phyloP scores from a whole-genome alignment of 2,888 invertebrate species.

The Gnatocerus cornutus region DNA sequence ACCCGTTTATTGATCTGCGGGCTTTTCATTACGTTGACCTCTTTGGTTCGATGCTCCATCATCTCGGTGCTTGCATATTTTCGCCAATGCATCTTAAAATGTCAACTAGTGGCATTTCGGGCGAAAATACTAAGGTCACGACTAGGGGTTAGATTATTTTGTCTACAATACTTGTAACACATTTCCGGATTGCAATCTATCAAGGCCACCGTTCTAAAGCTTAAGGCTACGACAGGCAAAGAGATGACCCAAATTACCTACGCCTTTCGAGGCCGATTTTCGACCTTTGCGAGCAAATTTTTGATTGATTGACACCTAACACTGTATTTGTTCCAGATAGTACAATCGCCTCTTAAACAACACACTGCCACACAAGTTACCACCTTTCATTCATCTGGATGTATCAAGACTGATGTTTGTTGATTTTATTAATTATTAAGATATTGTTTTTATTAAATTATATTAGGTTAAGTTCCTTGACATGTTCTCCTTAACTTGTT shows the following conservation, averaged over 20 bases:
- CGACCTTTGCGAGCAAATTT: conserved; percentile 34
- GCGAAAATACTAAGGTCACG: conserved; percentile 62
- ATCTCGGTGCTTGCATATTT: conserved; percentile 23
- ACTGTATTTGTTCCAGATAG: conserved; percentile 65
- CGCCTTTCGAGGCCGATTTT: conserved; percentile 51
- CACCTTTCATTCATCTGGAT: conserved; percentile 68
- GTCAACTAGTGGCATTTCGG: conserved; percentile 69
- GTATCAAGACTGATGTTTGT: conserved; percentile 71
- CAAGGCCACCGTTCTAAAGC: conserved; percentile 68
- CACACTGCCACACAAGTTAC: conserved; percentile 71
- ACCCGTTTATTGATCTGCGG: conserved; percentile 53
- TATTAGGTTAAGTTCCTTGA: conserved; percentile 70
- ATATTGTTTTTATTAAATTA: conserved; percentile 70
- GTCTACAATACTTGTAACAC: conserved; percentile 4
- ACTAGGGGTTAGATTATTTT: conserved; percentile 27
- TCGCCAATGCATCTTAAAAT: conserved; percentile 62
- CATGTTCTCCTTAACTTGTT: conserved; percentile 55
- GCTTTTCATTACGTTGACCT: conserved; percentile 54
- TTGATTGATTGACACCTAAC: conserved; percentile 22
- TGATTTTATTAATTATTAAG: conserved; percentile 69
- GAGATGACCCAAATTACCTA: conserved; percentile 34
- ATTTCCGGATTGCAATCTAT: conserved; percentile 67
- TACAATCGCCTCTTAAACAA: conserved; percentile 58
- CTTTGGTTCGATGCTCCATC: conserved; percentile 50
- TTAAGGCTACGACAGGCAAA: conserved; percentile 56